Percentiles rank a stretch among this genome's conserved stretches.
phyloP scores from a whole-genome alignment of 64 coral and sea anemone genomes.

The Stichodactyla mertensii region DNA sequence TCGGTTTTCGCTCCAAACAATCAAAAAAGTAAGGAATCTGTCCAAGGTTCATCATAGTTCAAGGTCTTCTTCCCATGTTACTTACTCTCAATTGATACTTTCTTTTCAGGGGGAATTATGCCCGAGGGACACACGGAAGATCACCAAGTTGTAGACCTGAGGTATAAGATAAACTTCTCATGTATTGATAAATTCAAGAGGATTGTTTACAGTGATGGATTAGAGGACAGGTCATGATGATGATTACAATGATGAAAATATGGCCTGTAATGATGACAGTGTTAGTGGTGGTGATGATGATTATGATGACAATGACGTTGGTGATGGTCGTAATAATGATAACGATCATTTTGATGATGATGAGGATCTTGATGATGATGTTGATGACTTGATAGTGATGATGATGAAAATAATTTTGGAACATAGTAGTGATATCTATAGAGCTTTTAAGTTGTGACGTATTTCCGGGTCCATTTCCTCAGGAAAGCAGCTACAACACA shows the following conservation, averaged over 20 bases:
- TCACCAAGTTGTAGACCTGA: slow-evolving; percentile 85
- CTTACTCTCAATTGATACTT: background rate
- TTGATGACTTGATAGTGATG: too few species aligned
- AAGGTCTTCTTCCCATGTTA: background rate
- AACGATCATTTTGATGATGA: too few species aligned
- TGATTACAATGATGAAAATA: background rate
- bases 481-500: too few species aligned
- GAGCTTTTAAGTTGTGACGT: too few species aligned
- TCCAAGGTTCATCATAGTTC: too few species aligned
- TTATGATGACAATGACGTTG: background rate
- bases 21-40: too few species aligned
- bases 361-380: too few species aligned
- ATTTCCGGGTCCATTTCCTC: too few species aligned
- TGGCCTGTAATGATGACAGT: background rate
- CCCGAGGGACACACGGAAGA: slow-evolving; percentile 67
- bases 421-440: too few species aligned
- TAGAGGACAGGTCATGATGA: background rate
- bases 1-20: too few species aligned
- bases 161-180: slow-evolving; percentile 12
- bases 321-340: background rate
- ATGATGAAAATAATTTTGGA: too few species aligned
- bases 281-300: background rate
- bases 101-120: slow-evolving; percentile 57
- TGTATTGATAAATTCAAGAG: background rate
- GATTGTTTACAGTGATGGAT: too few species aligned